phyloP scores from a whole-genome alignment of 1,140 invertebrate genomes.

The Ylistrum balloti region DNA sequence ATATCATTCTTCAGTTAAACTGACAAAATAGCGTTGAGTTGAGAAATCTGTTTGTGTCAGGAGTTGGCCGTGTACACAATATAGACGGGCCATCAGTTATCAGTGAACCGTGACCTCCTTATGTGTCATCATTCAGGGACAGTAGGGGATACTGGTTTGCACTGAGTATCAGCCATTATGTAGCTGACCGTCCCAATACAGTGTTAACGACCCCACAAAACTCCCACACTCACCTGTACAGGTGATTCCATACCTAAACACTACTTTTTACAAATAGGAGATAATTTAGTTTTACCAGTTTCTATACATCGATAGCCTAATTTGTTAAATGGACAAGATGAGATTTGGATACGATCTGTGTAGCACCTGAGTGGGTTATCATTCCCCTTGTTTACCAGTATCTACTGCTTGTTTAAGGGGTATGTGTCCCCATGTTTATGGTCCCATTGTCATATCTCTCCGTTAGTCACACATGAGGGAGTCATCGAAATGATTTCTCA shows the following conservation, averaged over 20 bases:
- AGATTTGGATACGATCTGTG: background rate
- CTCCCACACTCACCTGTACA: background rate
- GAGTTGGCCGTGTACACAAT: too few species aligned
- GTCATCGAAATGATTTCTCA: slow-evolving; percentile 23
- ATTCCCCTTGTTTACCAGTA: background rate
- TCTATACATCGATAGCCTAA: background rate
- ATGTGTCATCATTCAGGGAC: background rate
- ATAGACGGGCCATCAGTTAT: background rate
- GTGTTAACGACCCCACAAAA: background rate
- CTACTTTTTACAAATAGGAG: slow-evolving; percentile 15
- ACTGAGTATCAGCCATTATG: background rate
- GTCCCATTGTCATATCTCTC: background rate
- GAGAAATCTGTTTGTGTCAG: too few species aligned
- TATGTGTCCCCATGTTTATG: background rate
- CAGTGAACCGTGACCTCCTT: background rate
- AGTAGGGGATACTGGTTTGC: background rate
- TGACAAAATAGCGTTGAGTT: too few species aligned
- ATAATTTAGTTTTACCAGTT: background rate
- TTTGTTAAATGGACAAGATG: slow-evolving; percentile 6
- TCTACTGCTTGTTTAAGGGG: background rate
- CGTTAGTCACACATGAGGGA: background rate
- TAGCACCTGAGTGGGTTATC: background rate
- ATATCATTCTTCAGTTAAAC: too few species aligned
- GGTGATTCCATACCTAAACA: background rate
- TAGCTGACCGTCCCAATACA: background rate